phyloP scores from a whole-genome alignment of 2,888 invertebrate species.

The Uropetala carovei region DNA sequence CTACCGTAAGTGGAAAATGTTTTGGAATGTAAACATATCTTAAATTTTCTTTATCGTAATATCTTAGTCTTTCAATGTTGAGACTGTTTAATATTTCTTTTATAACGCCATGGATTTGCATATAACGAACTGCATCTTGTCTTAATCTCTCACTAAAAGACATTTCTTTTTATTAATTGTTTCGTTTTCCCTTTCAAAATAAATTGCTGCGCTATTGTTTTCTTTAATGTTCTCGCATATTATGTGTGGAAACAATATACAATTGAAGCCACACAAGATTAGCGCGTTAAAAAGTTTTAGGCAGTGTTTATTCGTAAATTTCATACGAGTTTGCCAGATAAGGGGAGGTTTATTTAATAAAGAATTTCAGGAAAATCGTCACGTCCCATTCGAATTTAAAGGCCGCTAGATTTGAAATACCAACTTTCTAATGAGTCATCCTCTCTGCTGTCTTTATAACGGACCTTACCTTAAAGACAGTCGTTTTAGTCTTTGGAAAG shows the following conservation, averaged over 20 bases:
- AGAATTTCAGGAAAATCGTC: too few relatives aligned
- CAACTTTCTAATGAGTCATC: not conserved
- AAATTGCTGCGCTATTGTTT: not conserved
- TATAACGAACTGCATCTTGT: not conserved
- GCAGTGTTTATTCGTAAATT: too few relatives aligned
- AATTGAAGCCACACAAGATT: too few relatives aligned
- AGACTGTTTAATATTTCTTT: not conserved
- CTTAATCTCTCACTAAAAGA: not conserved
- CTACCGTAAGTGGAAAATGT: not conserved
- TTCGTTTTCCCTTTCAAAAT: not conserved
- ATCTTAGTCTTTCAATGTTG: not conserved
- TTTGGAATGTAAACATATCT: not conserved
- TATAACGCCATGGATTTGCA: slow-evolving; percentile 5
- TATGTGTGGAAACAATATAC: too few relatives aligned
- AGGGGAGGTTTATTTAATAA: too few relatives aligned
- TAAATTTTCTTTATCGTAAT: not conserved
- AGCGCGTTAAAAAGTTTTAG: too few relatives aligned
- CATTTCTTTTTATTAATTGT: not conserved
- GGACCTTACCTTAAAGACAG: not conserved
- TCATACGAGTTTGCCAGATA: too few relatives aligned
- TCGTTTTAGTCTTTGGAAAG: not conserved
- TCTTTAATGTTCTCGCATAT: not conserved
- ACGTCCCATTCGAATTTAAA: not conserved
- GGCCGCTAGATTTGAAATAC: not conserved
- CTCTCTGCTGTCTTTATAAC: not conserved